Evolutionary conservation across 2,888 invertebrate genomes (phyloP).

Genomic region (Microctonus brassicae): DNA sequence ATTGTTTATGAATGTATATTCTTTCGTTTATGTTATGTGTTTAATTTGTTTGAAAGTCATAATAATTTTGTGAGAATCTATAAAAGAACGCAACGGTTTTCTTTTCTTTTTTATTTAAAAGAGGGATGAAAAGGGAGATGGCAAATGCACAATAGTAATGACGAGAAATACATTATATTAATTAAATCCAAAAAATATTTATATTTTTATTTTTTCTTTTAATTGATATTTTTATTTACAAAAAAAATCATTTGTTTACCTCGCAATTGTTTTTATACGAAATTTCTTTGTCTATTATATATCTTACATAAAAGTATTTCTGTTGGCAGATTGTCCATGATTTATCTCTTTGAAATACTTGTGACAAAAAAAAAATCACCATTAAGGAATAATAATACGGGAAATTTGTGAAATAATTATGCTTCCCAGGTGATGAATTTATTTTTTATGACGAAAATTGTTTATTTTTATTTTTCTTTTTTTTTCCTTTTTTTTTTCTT

Average conservation of each 20-base stretch:
- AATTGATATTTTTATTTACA: conserved; percentile 15
- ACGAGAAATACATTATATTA: not conserved
- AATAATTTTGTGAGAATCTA: no score
- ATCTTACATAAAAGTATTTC: conserved; percentile 30
- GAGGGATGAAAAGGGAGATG: no score
- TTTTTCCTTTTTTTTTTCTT: no score
- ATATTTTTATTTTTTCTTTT: not conserved
- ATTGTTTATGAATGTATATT: not conserved
- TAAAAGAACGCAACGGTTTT: no score
- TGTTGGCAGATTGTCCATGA: not conserved
- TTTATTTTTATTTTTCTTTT: no score
- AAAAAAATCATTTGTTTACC: conserved; percentile 8
- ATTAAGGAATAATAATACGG: not conserved
- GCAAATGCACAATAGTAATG: no score
- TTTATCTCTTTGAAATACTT: not conserved
- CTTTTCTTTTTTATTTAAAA: no score
- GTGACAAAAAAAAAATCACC: not conserved
- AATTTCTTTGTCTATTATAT: conserved; percentile 21
- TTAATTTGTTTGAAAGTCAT: no score
- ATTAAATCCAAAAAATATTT: not conserved
- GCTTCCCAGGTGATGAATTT: not conserved
- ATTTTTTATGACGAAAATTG: conserved; percentile 1
- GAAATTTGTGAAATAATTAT: not conserved
- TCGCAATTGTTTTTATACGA: not conserved
- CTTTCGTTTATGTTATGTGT: not conserved